Conservation (phyloP, 64 coral and sea anemone genomes). For the Platygyra sinensis region DNA sequence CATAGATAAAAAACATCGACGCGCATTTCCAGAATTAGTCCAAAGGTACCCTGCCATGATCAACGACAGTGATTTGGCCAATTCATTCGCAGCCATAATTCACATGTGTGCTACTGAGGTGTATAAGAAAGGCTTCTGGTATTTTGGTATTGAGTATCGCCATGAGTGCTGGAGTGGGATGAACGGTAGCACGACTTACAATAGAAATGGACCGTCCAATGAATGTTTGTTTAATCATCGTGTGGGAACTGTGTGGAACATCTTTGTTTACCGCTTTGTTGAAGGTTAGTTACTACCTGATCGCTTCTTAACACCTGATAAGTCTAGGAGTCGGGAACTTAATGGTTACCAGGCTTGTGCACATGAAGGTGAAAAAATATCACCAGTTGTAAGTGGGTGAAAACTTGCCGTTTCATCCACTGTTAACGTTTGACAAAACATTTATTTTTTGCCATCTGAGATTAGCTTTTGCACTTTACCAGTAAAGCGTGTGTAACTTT, state of each 20-base stretch:
- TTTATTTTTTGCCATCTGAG: no score
- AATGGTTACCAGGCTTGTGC: no score
- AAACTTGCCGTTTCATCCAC: no score
- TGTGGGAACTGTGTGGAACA: neutral
- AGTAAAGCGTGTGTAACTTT: no score
- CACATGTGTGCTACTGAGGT: neutral
- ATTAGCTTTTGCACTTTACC: no score
- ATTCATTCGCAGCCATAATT: neutral
- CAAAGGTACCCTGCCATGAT: neutral
- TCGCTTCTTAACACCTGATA: neutral
- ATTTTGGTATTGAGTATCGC: neutral
- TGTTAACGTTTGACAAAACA: no score
- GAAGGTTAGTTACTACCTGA: neutral
- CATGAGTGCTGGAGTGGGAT: neutral
- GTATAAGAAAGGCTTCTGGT: neutral
- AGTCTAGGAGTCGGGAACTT: no score
- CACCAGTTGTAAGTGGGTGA: no score
- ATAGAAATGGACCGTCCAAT: neutral
- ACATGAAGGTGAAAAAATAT: no score
- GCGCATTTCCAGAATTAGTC: neutral
- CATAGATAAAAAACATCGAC: neutral
- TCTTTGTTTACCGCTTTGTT: conserved; percentile 3
- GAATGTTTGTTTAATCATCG: neutral
- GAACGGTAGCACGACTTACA: neutral
- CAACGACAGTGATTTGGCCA: neutral